Percentiles rank a stretch among this genome's conserved stretches.
Conservation (phyloP, 2,888 invertebrate species). For the Amiota communis region DNA sequence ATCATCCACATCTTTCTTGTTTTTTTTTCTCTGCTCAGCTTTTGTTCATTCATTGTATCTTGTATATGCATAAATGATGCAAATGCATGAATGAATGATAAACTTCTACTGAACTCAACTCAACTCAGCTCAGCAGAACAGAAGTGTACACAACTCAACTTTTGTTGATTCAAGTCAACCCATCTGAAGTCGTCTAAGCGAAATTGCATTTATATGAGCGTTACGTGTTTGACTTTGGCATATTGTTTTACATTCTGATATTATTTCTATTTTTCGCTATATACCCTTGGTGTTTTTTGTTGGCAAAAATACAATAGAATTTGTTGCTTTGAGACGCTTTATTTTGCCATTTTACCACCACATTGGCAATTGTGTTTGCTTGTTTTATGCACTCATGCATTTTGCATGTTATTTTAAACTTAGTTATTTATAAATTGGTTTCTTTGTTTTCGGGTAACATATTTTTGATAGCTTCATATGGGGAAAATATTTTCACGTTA, state of each 20-base stretch:
- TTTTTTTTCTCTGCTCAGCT: background rate
- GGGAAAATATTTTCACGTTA: too few relatives aligned
- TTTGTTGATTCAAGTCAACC: background rate
- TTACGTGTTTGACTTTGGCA: slow-evolving; percentile 17
- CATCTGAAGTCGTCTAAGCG: background rate
- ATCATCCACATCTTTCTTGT: background rate
- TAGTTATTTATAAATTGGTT: background rate
- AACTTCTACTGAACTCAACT: background rate
- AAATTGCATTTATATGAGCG: slow-evolving; percentile 26
- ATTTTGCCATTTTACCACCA: background rate
- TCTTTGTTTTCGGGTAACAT: too few relatives aligned
- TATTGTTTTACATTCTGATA: background rate
- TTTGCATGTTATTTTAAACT: background rate
- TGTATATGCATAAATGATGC: slow-evolving; percentile 16
- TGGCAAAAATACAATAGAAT: background rate
- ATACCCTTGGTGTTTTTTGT: background rate
- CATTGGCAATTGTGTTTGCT: background rate
- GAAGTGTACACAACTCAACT: background rate
- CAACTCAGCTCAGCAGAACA: background rate
- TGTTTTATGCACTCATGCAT: background rate
- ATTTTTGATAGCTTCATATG: too few relatives aligned
- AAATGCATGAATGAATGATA: slow-evolving; percentile 15
- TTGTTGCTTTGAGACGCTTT: slow-evolving; percentile 6
- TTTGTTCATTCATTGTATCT: background rate
- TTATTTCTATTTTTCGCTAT: too few relatives aligned